A percentile compares a stretch with the other conserved stretches of the same genome.
phyloP scores from a whole-genome alignment of 2,113 vertebrate species.

The Dromiciops gliroides region DNA sequence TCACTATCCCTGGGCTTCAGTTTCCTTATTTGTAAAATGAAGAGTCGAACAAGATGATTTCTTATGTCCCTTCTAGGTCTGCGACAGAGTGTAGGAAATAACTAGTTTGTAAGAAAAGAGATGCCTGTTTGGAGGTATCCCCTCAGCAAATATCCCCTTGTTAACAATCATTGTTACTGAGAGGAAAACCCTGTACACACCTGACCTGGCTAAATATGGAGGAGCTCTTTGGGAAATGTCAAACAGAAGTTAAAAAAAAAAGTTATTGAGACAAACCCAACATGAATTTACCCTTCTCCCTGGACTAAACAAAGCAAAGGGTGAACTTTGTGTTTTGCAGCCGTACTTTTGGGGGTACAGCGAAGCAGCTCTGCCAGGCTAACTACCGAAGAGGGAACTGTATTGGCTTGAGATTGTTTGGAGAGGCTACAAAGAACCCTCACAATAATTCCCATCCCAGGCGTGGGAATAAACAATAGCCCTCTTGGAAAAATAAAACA shows the following conservation, averaged over 20 bases:
- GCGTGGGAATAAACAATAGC: not conserved
- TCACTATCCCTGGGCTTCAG: not conserved
- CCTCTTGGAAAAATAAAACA: not conserved
- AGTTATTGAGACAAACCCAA: not conserved
- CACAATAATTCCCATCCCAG: not conserved
- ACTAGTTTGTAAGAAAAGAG: not conserved
- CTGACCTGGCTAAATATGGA: not conserved
- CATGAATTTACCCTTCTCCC: not conserved
- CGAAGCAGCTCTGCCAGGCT: fast-evolving
- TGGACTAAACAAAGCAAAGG: not conserved
- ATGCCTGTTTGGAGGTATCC: not conserved
- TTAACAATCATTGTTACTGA: not conserved
- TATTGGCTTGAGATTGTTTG: not conserved
- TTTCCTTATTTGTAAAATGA: not conserved
- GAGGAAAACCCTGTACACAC: not conserved
- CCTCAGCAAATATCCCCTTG: not conserved
- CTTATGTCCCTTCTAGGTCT: too few relatives aligned
- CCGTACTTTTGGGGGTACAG: not conserved
- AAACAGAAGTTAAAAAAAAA: not conserved
- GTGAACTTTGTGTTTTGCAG: not conserved
- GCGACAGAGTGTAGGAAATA: not conserved
- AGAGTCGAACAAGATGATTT: not conserved
- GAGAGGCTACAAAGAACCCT: not conserved
- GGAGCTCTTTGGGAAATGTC: not conserved
- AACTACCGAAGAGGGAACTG: not conserved